Evolutionary conservation across 35 echinoderm and acorn worm genomes (phyloP).

Genomic region (Stichopus chloronotus): DNA sequence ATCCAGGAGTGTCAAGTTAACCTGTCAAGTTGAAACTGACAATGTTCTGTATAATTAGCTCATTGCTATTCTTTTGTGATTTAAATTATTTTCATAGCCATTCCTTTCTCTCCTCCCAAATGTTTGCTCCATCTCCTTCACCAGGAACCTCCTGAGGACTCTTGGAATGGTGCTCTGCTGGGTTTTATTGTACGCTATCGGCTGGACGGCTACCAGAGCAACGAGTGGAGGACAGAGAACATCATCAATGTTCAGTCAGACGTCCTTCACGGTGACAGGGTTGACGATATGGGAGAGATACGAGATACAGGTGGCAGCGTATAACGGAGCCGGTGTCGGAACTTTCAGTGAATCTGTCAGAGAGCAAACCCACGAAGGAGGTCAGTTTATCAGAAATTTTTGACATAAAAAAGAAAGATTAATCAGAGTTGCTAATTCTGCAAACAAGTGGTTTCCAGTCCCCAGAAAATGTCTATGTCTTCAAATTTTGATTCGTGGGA

Average conservation of each 20-base stretch:
- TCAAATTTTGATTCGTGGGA: too few relatives aligned
- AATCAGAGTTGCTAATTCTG: too few relatives aligned
- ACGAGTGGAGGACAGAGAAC: constrained; percentile 29
- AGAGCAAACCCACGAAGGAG: constrained; percentile 88
- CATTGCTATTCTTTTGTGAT: too few relatives aligned
- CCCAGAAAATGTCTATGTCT: too few relatives aligned
- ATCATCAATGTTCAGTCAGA: constrained; percentile 78
- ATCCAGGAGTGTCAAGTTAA: too few relatives aligned
- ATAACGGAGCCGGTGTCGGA: constrained; percentile 81
- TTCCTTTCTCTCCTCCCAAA: background rate
- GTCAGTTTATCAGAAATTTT: constrained; percentile 24
- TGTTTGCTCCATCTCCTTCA: background rate
- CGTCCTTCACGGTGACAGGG: constrained; percentile 63
- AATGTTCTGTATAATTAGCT: too few relatives aligned
- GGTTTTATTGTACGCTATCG: constrained; percentile 79
- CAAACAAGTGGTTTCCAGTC: too few relatives aligned
- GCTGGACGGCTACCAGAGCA: constrained; percentile 66
- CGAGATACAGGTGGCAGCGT: constrained; percentile 88
- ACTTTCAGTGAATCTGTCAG: constrained; percentile 62
- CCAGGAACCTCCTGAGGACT: constrained; percentile 81
- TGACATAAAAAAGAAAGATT: background rate
- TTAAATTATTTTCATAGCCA: background rate
- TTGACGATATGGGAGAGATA: constrained; percentile 86
- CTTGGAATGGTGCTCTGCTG: constrained; percentile 78
- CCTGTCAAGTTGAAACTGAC: too few relatives aligned